A percentile compares a stretch with the other conserved stretches of the same genome.
phyloP scores from a whole-genome alignment of 2,797 vertebrate genomes.

The Gobionotothen gibberifrons region DNA sequence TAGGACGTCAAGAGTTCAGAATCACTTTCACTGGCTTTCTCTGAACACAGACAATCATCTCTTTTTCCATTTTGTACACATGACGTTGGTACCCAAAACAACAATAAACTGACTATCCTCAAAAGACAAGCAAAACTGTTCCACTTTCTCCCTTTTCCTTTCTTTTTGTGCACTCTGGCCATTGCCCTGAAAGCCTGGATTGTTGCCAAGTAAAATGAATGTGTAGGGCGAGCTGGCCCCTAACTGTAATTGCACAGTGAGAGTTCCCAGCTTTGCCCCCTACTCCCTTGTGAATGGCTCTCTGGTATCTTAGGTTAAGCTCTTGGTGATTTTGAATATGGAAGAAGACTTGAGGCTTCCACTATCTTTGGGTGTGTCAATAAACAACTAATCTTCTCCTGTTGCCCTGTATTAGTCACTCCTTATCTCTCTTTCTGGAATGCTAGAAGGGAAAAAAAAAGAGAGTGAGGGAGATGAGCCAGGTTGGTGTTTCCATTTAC shows the following conservation, averaged over 20 bases:
- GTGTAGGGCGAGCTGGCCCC: slow-evolving; percentile 68
- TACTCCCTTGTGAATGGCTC: slow-evolving; percentile 9
- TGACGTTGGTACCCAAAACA: not conserved
- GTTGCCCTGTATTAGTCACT: slow-evolving; percentile 11
- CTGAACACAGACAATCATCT: slow-evolving; percentile 13
- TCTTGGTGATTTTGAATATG: slow-evolving; percentile 24
- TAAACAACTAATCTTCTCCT: slow-evolving; percentile 39
- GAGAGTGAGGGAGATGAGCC: not conserved
- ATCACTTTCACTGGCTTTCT: slow-evolving; percentile 18
- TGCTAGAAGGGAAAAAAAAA: slow-evolving; percentile 5
- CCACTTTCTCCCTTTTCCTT: slow-evolving; percentile 19
- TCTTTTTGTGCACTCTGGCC: slow-evolving; percentile 35
- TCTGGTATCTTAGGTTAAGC: slow-evolving; percentile 19
- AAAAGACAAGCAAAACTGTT: slow-evolving; percentile 1
- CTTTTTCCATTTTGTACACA: not conserved
- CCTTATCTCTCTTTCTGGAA: slow-evolving; percentile 42
- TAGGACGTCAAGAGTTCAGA: slow-evolving; percentile 30
- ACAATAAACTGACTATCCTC: not conserved
- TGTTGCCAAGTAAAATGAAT: slow-evolving; percentile 81
- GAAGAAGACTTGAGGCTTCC: slow-evolving; percentile 15
- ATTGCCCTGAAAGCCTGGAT: slow-evolving; percentile 59
- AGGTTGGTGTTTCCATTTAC: no score
- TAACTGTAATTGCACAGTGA: slow-evolving; percentile 67
- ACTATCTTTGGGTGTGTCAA: slow-evolving; percentile 32
- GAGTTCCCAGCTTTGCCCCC: slow-evolving; percentile 38